Evolutionary conservation across 2,888 invertebrate genomes (phyloP).

Genomic region (Ceraclea dissimilis): DNA sequence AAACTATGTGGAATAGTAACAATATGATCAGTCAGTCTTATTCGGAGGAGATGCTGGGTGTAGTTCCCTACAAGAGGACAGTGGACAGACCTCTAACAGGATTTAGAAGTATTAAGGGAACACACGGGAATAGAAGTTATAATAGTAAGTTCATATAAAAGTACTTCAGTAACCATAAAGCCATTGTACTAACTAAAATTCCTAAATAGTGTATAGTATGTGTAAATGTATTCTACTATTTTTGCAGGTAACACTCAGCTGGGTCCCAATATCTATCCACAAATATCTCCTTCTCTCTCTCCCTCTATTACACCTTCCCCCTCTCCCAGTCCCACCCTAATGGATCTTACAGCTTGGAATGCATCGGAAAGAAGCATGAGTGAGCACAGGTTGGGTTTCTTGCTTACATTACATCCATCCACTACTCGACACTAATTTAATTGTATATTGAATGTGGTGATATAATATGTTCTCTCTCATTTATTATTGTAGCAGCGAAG

Average conservation of each 20-base stretch:
- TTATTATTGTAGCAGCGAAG: slow-evolving; percentile 16
- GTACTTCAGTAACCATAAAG: no score
- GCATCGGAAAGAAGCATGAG: slow-evolving; percentile 22
- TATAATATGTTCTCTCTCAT: no score
- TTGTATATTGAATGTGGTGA: no score
- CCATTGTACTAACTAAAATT: background rate
- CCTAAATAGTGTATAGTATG: no score
- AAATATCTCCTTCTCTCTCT: slow-evolving; percentile 11
- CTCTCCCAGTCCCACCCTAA: slow-evolving; percentile 21
- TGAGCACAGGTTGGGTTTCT: slow-evolving; percentile 18
- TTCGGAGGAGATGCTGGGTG: slow-evolving; percentile 19
- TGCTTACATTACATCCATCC: no score
- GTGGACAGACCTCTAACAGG: slow-evolving; percentile 31
- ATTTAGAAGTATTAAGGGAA: slow-evolving; percentile 32
- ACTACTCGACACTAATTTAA: no score
- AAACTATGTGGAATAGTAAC: slow-evolving; percentile 10
- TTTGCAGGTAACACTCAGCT: slow-evolving; percentile 7
- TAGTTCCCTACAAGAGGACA: slow-evolving; percentile 9
- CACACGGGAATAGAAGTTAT: slow-evolving; percentile 27
- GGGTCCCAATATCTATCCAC: slow-evolving; percentile 6
- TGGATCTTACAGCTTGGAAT: slow-evolving; percentile 21
- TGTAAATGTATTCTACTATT: background rate
- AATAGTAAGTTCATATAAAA: slow-evolving; percentile 6
- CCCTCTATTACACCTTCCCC: slow-evolving; percentile 20
- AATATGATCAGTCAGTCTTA: slow-evolving; percentile 8